These are phyloP conservation scores for Plodia interpunctella DNA, from an alignment of 1,140 invertebrate species.

Conservation along the genomic window DNA sequence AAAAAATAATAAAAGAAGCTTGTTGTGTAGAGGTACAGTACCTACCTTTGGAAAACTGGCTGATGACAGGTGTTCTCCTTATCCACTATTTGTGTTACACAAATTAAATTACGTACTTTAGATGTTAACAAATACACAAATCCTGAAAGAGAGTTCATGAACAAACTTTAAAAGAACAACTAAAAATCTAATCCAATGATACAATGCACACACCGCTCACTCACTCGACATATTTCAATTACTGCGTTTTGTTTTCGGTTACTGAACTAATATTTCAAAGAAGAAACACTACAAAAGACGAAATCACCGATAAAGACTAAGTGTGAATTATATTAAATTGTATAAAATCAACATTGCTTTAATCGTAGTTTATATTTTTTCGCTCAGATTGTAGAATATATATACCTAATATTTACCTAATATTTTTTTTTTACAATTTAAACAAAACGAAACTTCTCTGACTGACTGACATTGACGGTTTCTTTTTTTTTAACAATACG, in stretches of 20 bases:
- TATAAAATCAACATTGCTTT: too few species aligned
- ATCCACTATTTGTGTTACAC: neutral
- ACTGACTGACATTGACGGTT: too few species aligned
- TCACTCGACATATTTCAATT: neutral
- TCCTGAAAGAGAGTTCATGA: neutral
- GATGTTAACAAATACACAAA: neutral
- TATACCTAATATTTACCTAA: too few species aligned
- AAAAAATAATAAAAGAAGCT: slow-evolving; percentile 2
- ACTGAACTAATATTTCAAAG: too few species aligned
- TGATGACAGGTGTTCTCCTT: neutral
- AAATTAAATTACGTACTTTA: neutral
- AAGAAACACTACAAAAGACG: too few species aligned
- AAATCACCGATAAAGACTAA: too few species aligned
- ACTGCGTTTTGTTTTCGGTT: neutral
- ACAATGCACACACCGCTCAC: neutral
- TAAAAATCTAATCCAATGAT: neutral
- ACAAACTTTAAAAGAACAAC: neutral
- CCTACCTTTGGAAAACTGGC: neutral
- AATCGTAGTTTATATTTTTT: too few species aligned
- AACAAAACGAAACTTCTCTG: too few species aligned
- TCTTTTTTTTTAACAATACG: too few species aligned
- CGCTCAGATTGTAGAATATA: too few species aligned
- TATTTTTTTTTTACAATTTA: too few species aligned
- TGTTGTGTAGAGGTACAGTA: neutral
- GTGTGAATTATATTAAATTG: too few species aligned